Base-by-base conservation (phyloP, 2,888 invertebrate species). In the Rutpela maculata region DNA sequence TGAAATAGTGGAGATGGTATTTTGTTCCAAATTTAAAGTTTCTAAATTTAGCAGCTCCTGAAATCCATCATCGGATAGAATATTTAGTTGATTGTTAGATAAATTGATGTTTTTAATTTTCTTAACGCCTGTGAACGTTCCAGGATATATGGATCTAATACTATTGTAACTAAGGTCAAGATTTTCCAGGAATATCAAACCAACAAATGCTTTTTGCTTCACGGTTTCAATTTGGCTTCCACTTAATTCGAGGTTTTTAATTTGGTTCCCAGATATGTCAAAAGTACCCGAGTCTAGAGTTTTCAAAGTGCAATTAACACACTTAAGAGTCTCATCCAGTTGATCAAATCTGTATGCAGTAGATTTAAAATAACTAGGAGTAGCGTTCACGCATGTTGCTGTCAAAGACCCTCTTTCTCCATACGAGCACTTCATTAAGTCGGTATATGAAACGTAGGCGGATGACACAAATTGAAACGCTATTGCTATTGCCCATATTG, bases 381-480 rank as follows among this genome's bases (percentile, higher is more conserved):
- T 86, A n/a, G 89, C 89, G 75, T 89, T 88, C 11, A 86, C 82
- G 71, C 90, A 90, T 2, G 89, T 89, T 11, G 89, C 87, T 5
- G 88, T 90, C 38, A 90, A 78, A 6, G 89, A 89, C n/a, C 90
- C 90, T 73, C 90, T 83, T 74, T 89, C 89, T 11, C 89, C 89
- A 76, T 90, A 90, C 0, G 86, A 83, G 73, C 90, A 90, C 82
- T 88, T 88, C 86, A 87, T 87, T 26, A 80, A 22, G 50, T 83
- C 82, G 26, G 63, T 73, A 0, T 75, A 11, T n/a, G 74, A 31
- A 22, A 78, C 75, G 31, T 35, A 69, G 63, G 76, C 18, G 15
- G 66, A 72, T 55, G 72, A n/a, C 7, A 62, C 72, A 35, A 63
- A 63, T 18, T 43, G 71, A 62, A 43, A 12, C 9, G 50, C 3